phyloP scores from a whole-genome alignment of 2,113 vertebrate genomes.

The Salvelinus fontinalis region DNA sequence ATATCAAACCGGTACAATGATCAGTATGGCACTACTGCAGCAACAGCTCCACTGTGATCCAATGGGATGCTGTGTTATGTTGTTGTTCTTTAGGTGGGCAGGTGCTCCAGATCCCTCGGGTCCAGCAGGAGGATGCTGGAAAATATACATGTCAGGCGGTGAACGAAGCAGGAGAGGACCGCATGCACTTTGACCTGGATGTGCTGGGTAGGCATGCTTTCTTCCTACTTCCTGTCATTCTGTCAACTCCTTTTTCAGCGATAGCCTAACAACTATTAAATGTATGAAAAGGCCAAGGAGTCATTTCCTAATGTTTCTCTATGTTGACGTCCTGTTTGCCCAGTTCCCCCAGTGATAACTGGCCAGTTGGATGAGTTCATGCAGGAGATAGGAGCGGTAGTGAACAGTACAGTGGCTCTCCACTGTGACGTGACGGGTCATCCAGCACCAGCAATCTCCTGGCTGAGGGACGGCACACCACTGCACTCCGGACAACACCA shows the following conservation, averaged over 20 bases:
- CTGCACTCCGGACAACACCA: conserved; percentile 66
- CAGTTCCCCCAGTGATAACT: conserved; percentile 81
- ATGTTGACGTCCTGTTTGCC: neutral
- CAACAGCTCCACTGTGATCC: neutral
- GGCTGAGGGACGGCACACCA: conserved; percentile 79
- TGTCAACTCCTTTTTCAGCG: neutral
- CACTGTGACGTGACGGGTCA: conserved; percentile 76
- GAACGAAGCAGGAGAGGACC: conserved; percentile 83
- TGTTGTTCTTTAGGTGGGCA: conserved; percentile 78
- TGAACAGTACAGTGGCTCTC: conserved; percentile 77
- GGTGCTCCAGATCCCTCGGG: conserved; percentile 80
- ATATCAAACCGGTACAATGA: neutral
- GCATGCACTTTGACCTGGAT: conserved; percentile 84
- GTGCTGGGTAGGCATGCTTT: conserved; percentile 79
- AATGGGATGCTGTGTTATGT: neutral
- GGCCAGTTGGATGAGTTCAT: conserved; percentile 72
- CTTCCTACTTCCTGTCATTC: neutral
- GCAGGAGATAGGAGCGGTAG: conserved; percentile 78
- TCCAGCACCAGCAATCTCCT: conserved; percentile 78
- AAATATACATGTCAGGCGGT: conserved; percentile 84
- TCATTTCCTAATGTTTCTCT: neutral
- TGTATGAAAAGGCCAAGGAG: neutral
- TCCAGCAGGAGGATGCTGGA: conserved; percentile 77
- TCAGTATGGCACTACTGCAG: neutral
- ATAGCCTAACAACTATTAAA: neutral